phyloP scores from a whole-genome alignment of 2,113 vertebrate genomes.

The Arizona elegans region DNA sequence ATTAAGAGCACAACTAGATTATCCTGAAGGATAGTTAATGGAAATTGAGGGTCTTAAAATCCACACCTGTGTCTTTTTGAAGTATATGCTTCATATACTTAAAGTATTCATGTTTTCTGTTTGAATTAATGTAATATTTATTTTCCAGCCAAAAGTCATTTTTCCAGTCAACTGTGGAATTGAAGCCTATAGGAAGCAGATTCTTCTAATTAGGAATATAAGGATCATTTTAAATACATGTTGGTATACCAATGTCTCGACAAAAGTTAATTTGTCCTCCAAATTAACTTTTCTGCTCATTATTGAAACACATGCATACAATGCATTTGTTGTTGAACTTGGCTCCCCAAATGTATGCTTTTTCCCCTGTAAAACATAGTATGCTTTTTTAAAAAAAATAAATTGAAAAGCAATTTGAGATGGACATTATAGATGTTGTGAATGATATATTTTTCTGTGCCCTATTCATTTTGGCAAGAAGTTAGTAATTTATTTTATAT shows the following conservation, averaged over 20 bases:
- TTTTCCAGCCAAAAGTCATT: background rate
- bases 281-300: background rate
- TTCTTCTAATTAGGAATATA: background rate
- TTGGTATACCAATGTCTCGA: background rate
- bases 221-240: background rate
- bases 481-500: background rate
- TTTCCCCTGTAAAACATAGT: background rate
- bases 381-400: background rate
- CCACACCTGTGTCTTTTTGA: background rate
- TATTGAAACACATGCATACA: background rate
- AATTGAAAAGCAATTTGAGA: background rate
- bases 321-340: background rate
- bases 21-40: background rate
- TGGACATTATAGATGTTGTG: background rate
- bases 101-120: background rate
- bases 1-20: accelerated
- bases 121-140: background rate
- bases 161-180: background rate
- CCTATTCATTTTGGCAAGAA: background rate
- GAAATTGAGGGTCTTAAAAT: background rate
- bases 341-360: background rate
- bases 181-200: background rate
- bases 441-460: background rate
- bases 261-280: background rate
- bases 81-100: too few relatives aligned